phyloP scores from a whole-genome alignment of 1,140 invertebrate genomes.

The Lineus longissimus region DNA sequence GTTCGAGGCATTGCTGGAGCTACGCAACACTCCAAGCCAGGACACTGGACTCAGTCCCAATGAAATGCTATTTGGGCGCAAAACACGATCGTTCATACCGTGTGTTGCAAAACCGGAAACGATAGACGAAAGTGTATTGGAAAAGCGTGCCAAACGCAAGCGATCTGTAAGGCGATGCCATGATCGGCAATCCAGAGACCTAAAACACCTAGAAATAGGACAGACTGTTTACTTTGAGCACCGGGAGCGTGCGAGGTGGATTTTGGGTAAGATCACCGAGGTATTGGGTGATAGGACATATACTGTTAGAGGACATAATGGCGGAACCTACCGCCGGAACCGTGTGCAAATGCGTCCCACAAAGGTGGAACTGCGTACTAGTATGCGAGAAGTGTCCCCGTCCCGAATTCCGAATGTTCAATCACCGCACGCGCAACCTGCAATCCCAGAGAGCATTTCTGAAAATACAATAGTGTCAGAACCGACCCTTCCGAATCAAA shows the following conservation, averaged over 20 bases:
- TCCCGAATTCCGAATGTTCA: background rate
- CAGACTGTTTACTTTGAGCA: constrained; percentile 24
- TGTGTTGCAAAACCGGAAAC: background rate
- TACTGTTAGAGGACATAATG: background rate
- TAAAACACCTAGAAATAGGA: constrained; percentile 8
- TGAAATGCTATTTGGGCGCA: constrained; percentile 23
- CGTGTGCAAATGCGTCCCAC: constrained; percentile 10
- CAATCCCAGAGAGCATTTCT: too few species aligned
- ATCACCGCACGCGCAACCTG: background rate
- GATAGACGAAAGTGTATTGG: background rate
- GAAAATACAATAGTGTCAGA: background rate
- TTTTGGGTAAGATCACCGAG: constrained; percentile 5
- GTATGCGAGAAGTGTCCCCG: background rate
- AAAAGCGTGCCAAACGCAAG: constrained; percentile 14
- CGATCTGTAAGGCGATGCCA: constrained; percentile 10
- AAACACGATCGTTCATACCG: constrained; percentile 21
- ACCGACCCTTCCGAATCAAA: background rate
- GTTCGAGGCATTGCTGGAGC: constrained; percentile 25
- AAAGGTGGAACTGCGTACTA: background rate
- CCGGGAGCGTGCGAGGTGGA: constrained; percentile 14
- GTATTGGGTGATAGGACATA: background rate
- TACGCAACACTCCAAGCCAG: constrained; percentile 24
- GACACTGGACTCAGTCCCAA: constrained; percentile 25
- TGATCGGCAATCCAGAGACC: constrained; percentile 11
- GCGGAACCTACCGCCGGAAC: constrained; percentile 3